Conservation (phyloP, 2,113 vertebrate species). For the Menidia beryllina region DNA sequence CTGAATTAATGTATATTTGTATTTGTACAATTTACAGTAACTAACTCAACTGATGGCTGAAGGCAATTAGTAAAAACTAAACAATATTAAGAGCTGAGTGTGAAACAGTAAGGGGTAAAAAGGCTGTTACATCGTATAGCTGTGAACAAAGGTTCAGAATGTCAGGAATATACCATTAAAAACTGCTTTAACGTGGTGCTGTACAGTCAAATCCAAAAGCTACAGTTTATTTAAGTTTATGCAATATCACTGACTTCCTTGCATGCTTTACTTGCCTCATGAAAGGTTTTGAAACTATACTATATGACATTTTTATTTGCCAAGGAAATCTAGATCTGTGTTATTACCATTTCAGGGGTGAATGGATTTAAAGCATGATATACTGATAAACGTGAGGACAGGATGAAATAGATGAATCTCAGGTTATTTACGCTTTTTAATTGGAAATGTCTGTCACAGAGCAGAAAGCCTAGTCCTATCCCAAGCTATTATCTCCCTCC, state of each 20-base stretch:
- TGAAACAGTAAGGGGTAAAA: constrained; percentile 1
- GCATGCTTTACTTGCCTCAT: constrained; percentile 24
- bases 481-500: constrained; percentile 69
- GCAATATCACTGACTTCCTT: constrained; percentile 10
- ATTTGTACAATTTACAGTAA: neutral
- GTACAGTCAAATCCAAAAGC: constrained; percentile 14
- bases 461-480: constrained; percentile 63
- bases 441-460: constrained; percentile 82
- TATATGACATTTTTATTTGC: constrained; percentile 64
- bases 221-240: constrained; percentile 27
- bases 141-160: neutral
- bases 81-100: neutral
- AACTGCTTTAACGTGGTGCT: neutral
- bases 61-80: constrained; percentile 14
- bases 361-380: constrained; percentile 72
- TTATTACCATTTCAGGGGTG: constrained; percentile 70
- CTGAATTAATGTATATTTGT: neutral
- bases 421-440: constrained; percentile 83
- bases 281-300: constrained; percentile 47
- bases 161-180: neutral
- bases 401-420: constrained; percentile 74
- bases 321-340: constrained; percentile 59
- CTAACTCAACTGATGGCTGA: neutral
- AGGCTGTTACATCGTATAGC: neutral
- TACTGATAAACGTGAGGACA: constrained; percentile 71